Evolutionary conservation across 2,797 vertebrate species (phyloP), one percentile per base, ranked within the genome.

Genomic region (Anisognathus igniventris): DNA sequence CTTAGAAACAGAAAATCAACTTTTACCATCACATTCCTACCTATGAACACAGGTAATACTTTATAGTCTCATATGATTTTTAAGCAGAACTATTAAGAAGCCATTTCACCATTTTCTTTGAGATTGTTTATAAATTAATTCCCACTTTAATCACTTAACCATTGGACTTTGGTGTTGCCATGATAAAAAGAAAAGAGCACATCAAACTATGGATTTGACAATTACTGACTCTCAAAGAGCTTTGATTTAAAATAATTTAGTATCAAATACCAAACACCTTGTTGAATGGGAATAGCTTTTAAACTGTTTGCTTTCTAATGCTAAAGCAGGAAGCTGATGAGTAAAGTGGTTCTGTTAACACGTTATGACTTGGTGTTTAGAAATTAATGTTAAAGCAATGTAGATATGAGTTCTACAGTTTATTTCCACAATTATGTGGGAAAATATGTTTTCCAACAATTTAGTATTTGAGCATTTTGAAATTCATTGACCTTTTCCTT

Each of bases 171-270:
- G 71, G 25, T 86, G 42, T 88, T 92, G 28, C 39, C 51, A 54
- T 62, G 31, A 18, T 81, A 42, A 58, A 93, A 94, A 92, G 22
- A 50, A 39, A 61, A 70, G 50, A 60, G 68, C 50, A 81, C 10
- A 13, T 79, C 87, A 92, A 91, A 53, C 24, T 56, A 60, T 86
- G 65, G 57, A 56, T 76, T 42, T 80, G 39, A 70, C 10, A 78
- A 33, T 61, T 90, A 75, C 31, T 81, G 31, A 64, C 31, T 80
- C 37, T 53, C 20, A 35, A 72, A 92, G 35, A 50, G 31, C n/a
- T 93, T 94, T 91, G 24, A 93, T 85, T 82, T 78, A 82, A 90
- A 95, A 85, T 76, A 86, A 92, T 89, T 92, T 88, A 71, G 23
- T 86, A 91, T 88, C 74, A 94, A 91, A 85, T 83, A 64, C 7